phyloP scores from a whole-genome alignment of 1,140 invertebrate genomes.

The Aphis gossypii region DNA sequence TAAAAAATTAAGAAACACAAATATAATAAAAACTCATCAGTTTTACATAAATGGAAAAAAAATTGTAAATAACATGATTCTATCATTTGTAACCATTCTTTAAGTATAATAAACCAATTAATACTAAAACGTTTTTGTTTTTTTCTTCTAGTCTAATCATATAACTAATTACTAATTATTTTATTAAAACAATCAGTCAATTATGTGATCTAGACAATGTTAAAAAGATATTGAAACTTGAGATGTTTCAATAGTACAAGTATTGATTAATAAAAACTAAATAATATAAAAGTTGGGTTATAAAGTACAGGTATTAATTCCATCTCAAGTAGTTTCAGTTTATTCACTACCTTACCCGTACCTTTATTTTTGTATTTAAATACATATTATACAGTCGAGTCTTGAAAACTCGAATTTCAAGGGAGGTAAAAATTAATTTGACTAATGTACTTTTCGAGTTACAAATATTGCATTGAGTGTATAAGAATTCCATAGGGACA shows the following conservation, averaged over 20 bases:
- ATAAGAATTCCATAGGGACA: no score
- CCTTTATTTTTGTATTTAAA: not conserved
- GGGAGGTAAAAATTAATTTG: no score
- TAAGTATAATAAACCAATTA: not conserved
- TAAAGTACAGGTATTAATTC: not conserved
- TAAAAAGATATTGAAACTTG: not conserved
- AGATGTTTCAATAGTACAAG: not conserved
- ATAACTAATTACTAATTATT: not conserved
- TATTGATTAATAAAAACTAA: not conserved
- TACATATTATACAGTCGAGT: not conserved
- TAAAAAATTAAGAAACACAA: not conserved
- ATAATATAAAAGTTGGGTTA: not conserved
- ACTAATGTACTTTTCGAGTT: no score
- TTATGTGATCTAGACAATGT: not conserved
- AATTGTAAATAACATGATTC: not conserved
- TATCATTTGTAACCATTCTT: not conserved
- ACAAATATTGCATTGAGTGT: no score
- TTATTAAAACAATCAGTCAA: slow-evolving; percentile 40
- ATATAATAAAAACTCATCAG: not conserved
- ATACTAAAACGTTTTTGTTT: slow-evolving; percentile 3
- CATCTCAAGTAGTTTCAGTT: not conserved
- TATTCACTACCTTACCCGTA: no score
- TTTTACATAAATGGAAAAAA: not conserved
- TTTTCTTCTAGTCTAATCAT: not conserved
- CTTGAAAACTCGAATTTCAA: no score